Base-by-base conservation (phyloP, 2,888 invertebrate species). In the Craniophora ligustri region DNA sequence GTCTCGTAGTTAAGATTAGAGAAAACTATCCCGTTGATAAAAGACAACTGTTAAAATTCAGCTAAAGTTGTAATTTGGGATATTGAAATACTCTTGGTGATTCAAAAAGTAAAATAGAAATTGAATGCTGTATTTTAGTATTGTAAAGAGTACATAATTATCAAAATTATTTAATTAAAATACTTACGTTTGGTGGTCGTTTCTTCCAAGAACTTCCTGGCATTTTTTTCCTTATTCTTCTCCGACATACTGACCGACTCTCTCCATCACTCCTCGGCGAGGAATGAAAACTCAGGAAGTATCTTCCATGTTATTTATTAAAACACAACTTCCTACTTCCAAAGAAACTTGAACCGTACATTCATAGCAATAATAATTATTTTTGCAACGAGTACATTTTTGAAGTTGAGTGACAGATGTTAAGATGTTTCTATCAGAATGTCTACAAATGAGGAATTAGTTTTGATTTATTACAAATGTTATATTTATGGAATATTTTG, bases 171-270 rank as follows among this genome's bases (percentile, higher is more conserved):
- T 11, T 40, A 44, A 38, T 5, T 10, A 10, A 8, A 15, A 40
- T 49, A 76, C 59, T 76, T 68, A 79, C 79, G 56, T 70, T 78
- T 76, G 0, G 35, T 30, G 3, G 62, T 45, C 4, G 41, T 19
- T 40, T 59, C 70, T 8, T 67, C 72, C 2, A 61, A 32, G 35
- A 54, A 46, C 57, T 72, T 68, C 31, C 67, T 63, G 16, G 53
- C 41, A 47, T 53, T 36, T 67, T 67, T 64, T 32, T 66, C 61
- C 47, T 59, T 64, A 48, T 51, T 38, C 42, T 48, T 72, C 35
- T 70, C 56, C 18, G 57, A 63, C 49, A 61, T 72, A 63, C 64
- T 67, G n/a, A 42, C 26, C 18, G 50, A 46, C 69, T 59, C 61
- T 67, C 60, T 46, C 35, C 51, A 55, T 64, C 67, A 69, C 69